Conservation (phyloP, 2,888 invertebrate species). For the Acronicta aceris region DNA sequence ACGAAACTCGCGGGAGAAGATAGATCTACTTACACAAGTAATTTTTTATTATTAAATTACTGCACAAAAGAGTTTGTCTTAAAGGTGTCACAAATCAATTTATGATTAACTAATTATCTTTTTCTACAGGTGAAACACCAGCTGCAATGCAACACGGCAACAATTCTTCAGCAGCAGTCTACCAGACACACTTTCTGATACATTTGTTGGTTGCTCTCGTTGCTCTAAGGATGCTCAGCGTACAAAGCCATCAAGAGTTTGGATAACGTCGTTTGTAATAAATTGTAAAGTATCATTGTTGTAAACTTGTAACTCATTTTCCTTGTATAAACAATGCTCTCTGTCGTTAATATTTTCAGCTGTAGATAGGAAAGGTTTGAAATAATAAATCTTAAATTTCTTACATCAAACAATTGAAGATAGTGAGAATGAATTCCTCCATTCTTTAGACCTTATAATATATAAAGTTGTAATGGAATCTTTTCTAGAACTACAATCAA, state of each 20-base stretch:
- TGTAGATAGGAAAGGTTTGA: conserved; percentile 34
- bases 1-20: neutral
- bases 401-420: neutral
- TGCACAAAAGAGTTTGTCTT: no score
- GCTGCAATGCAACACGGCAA: conserved; percentile 93
- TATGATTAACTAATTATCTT: conserved; percentile 31
- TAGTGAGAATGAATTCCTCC: neutral
- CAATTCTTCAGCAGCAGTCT: conserved; percentile 73
- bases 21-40: no score
- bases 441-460: no score
- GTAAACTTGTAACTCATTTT: conserved; percentile 32
- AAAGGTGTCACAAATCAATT: no score
- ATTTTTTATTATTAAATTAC: neutral
- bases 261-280: conserved; percentile 70
- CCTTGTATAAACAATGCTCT: conserved; percentile 55
- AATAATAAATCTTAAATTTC: neutral
- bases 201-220: conserved; percentile 61
- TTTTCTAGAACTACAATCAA: no score
- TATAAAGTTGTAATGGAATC: no score
- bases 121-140: conserved; percentile 91
- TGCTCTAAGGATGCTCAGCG: conserved; percentile 64
- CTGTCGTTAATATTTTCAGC: conserved; percentile 55
- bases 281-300: conserved; percentile 29
- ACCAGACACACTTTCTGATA: conserved; percentile 59
- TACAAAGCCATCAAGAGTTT: conserved; percentile 69